These are phyloP conservation scores for Himalopsyche anomala DNA, from an alignment of 2,888 invertebrate genomes.

Conservation along the genomic window DNA sequence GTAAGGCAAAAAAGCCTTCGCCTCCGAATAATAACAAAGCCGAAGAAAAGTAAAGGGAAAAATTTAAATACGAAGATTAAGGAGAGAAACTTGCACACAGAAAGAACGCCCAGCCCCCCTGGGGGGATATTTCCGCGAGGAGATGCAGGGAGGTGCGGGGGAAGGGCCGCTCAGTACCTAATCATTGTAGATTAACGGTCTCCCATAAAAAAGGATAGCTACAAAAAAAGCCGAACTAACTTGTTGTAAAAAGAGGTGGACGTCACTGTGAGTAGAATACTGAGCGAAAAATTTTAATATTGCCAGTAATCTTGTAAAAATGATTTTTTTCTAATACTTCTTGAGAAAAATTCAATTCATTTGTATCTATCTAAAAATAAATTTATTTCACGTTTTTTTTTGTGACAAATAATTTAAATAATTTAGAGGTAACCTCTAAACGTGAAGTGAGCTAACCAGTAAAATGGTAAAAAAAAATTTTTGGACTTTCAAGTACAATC, in stretches of 20 bases:
- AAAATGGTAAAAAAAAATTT: too few species aligned
- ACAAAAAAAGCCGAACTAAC: slow-evolving; percentile 51
- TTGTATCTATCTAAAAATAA: too few species aligned
- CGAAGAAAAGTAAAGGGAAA: slow-evolving; percentile 55
- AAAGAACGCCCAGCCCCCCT: neutral
- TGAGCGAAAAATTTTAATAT: slow-evolving; percentile 7
- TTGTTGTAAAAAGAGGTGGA: slow-evolving; percentile 44
- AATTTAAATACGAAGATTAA: slow-evolving; percentile 63
- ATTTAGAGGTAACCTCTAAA: too few species aligned
- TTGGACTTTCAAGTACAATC: too few species aligned
- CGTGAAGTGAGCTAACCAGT: too few species aligned
- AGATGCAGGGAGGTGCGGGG: slow-evolving; percentile 3
- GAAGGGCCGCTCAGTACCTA: slow-evolving; percentile 54
- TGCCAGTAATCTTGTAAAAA: too few species aligned
- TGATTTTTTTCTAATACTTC: too few species aligned
- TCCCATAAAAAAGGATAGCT: slow-evolving; percentile 52
- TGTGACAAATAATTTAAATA: too few species aligned
- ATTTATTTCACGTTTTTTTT: too few species aligned
- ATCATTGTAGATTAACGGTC: slow-evolving; percentile 62
- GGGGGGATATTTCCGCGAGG: slow-evolving; percentile 38
- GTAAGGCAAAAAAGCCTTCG: slow-evolving; percentile 54
- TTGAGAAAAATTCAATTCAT: too few species aligned
- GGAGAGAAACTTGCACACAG: slow-evolving; percentile 36
- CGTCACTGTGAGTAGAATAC: slow-evolving; percentile 39
- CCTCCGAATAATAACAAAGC: slow-evolving; percentile 58